Evolutionary conservation across 2,888 invertebrate species (phyloP).

Genomic region (Epirrhoe alternata): DNA sequence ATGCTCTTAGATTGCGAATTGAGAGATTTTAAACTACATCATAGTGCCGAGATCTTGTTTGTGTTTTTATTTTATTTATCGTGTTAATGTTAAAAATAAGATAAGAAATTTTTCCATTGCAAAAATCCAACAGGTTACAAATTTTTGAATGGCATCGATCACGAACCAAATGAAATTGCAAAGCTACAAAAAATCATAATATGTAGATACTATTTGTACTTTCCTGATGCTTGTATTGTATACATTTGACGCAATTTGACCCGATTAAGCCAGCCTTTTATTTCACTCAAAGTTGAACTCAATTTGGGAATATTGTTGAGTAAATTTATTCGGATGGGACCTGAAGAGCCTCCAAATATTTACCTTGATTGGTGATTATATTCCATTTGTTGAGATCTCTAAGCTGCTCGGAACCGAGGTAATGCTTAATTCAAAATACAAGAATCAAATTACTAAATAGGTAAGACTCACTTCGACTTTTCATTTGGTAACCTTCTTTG

Average conservation of each 20-base stretch:
- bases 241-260: constrained; percentile 34
- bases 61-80: too few species aligned
- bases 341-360: constrained; percentile 49
- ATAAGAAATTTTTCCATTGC: too few species aligned
- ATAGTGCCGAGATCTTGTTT: too few species aligned
- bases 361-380: constrained; percentile 56
- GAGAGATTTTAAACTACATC: too few species aligned
- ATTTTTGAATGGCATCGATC: too few species aligned
- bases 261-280: constrained; percentile 47
- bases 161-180: too few species aligned
- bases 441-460: background rate
- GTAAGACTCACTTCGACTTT: background rate
- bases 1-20: too few species aligned
- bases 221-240: background rate
- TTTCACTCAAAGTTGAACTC: constrained; percentile 45
- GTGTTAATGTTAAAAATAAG: too few species aligned
- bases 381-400: constrained; percentile 43
- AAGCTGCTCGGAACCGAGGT: constrained; percentile 33
- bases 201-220: too few species aligned
- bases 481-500: background rate
- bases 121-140: too few species aligned
- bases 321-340: constrained; percentile 55
- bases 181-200: background rate
- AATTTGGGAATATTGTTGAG: constrained; percentile 55
- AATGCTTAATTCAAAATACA: constrained; percentile 30